Percentiles rank a stretch among this genome's conserved stretches.
Conservation (phyloP, 2,113 vertebrate species). For the Tichodroma muraria region DNA sequence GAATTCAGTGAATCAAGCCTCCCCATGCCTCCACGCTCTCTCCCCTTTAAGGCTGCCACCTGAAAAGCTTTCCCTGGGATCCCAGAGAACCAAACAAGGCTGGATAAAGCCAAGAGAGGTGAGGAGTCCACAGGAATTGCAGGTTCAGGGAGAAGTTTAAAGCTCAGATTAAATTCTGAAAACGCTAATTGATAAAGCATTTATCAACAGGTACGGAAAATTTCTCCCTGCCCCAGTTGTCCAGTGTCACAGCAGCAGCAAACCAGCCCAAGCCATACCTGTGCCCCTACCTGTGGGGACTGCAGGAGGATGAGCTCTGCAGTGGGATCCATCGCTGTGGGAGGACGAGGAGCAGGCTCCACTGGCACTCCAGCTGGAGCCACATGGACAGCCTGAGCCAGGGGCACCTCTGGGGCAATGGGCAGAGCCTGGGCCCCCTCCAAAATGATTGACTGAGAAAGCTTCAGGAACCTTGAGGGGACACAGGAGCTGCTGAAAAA, state of each 20-base stretch:
- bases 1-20: not conserved
- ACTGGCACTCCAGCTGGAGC: not conserved
- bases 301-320: conserved; percentile 80
- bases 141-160: not conserved
- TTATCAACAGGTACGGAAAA: not conserved
- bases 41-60: not conserved
- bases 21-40: accelerated
- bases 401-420: conserved; percentile 63
- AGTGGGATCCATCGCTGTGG: conserved; percentile 68
- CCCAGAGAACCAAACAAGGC: not conserved
- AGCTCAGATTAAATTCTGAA: not conserved
- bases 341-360: conserved; percentile 67
- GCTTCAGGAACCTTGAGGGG: conserved; percentile 87
- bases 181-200: not conserved
- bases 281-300: conserved; percentile 74
- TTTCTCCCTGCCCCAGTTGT: not conserved
- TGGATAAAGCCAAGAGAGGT: not conserved
- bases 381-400: conserved; percentile 59
- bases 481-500: conserved; percentile 75
- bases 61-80: not conserved
- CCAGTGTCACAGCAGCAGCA: not conserved
- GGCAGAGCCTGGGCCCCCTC: conserved; percentile 80
- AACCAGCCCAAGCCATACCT: not conserved
- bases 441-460: conserved; percentile 81
- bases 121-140: not conserved